A percentile compares a stretch with the other conserved stretches of the same genome.
phyloP scores from a whole-genome alignment of 2,113 vertebrate genomes.

The Oreotrochilus melanogaster region DNA sequence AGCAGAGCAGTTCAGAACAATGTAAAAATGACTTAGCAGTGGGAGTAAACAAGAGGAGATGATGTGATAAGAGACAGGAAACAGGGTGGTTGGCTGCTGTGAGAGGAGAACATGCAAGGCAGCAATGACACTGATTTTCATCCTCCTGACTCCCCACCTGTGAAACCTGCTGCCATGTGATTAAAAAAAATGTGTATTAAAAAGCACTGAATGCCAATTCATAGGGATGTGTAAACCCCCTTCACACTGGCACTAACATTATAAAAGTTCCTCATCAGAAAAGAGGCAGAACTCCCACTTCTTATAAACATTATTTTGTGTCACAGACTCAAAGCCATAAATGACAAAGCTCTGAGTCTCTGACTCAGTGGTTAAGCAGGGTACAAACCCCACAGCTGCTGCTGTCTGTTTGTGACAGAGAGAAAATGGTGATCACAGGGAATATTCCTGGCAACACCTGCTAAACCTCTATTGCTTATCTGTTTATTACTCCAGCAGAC shows the following conservation, averaged over 20 bases:
- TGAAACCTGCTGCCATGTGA: not conserved
- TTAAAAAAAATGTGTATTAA: accelerated
- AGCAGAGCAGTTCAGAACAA: not conserved
- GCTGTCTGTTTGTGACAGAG: not conserved
- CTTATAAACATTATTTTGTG: not conserved
- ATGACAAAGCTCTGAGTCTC: not conserved
- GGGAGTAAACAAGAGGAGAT: not conserved
- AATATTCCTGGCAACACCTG: not conserved
- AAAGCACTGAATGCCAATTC: not conserved
- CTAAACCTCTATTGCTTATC: not conserved
- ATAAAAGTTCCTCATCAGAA: not conserved
- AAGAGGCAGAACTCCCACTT: not conserved
- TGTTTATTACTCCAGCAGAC: not conserved
- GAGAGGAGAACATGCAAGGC: not conserved
- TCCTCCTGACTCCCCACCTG: not conserved
- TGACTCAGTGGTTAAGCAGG: not conserved
- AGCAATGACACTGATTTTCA: not conserved
- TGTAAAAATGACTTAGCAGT: not conserved
- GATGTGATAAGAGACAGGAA: not conserved
- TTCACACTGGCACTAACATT: accelerated
- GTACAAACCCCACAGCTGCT: not conserved
- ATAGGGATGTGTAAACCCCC: not conserved
- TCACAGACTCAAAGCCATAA: not conserved
- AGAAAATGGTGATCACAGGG: not conserved
- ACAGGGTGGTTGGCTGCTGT: not conserved